Conservation (phyloP, 2,888 invertebrate genomes). For the Epinotia demarniana region DNA sequence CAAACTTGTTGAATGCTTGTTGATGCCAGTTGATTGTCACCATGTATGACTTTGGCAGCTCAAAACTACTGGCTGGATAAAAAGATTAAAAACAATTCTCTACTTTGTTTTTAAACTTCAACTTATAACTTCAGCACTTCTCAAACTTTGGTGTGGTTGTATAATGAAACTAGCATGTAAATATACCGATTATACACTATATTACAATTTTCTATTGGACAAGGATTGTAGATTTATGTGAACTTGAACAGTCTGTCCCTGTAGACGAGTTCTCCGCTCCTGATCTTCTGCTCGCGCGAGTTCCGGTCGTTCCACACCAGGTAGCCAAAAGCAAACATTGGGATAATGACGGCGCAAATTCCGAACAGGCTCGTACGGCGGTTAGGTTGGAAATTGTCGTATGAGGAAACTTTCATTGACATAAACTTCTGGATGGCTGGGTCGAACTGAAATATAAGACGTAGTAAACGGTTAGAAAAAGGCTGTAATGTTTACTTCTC, state of each 20-base stretch:
- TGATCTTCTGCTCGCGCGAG: conserved; percentile 75
- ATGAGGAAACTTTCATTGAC: conserved; percentile 84
- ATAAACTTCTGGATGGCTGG: conserved; percentile 87
- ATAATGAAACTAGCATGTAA: conserved; percentile 20
- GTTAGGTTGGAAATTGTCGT: conserved; percentile 86
- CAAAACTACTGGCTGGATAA: background rate
- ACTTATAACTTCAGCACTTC: background rate
- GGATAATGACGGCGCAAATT: conserved; percentile 71
- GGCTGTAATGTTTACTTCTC: conserved; percentile 10
- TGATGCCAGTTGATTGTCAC: background rate
- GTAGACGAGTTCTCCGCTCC: conserved; percentile 88
- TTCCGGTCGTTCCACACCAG: conserved; percentile 74
- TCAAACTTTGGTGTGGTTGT: conserved; percentile 17
- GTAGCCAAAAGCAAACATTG: conserved; percentile 75
- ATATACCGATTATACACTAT: conserved; percentile 37
- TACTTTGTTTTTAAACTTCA: conserved; percentile 6
- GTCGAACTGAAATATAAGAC: conserved; percentile 86
- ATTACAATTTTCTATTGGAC: conserved; percentile 35
- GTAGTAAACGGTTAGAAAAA: background rate
- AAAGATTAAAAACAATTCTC: conserved; percentile 1
- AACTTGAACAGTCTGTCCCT: conserved; percentile 87
- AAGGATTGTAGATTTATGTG: conserved; percentile 67
- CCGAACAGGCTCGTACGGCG: conserved; percentile 74
- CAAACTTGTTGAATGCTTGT: too few species aligned
- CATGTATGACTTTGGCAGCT: conserved; percentile 1